Evolutionary conservation across 1,140 invertebrate species (phyloP), one percentile per base, ranked within the genome.

Genomic region (Heliconius himera): DNA sequence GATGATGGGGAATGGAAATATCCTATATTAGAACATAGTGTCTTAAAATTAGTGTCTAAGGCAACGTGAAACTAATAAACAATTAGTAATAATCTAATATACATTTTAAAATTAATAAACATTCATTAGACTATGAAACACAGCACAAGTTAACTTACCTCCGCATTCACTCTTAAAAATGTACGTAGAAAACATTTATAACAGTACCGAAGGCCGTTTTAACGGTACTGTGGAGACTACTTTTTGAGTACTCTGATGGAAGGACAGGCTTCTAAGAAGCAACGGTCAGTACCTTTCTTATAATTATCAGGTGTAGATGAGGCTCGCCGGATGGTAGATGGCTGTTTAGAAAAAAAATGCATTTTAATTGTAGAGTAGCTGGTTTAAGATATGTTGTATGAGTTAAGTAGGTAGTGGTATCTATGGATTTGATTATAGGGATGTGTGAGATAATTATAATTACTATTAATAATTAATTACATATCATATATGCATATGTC

Each of bases 301-400:
- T 80, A 80, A 80, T 80, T 80, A 78, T 73, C 77, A 74, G 54
- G 74, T 38, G 74, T 77, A 51, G 74, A 77, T 80, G 70, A 73
- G 38, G 51, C 38, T 71, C 70, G 71, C 70, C 75, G 74, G 74
- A 80, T 80, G 70, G 51, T 33, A 72, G 70, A 54, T 80, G 77
- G 71, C 76, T 77, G 76, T 81, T 81, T 74, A 51, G 70, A 38
- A 41, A 72, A 38, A 29, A 46, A 38, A 8, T 8, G 8, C 2
- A 36, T n/a, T 72, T 5, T 38, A 72, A 72, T 72, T 72, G 36
- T 9, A 41, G 36, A 72, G 1, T 22, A 41, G 9, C 8, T 33
- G 33, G n/a, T 9, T 18, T 22, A 8, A 36, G 33, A 33, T 36
- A 1, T 36, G 13, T 33, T 71, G 18, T 70, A n/a, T 13, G 8